phyloP scores from a whole-genome alignment of 2,888 invertebrate species.

The Melinaea menophilus region DNA sequence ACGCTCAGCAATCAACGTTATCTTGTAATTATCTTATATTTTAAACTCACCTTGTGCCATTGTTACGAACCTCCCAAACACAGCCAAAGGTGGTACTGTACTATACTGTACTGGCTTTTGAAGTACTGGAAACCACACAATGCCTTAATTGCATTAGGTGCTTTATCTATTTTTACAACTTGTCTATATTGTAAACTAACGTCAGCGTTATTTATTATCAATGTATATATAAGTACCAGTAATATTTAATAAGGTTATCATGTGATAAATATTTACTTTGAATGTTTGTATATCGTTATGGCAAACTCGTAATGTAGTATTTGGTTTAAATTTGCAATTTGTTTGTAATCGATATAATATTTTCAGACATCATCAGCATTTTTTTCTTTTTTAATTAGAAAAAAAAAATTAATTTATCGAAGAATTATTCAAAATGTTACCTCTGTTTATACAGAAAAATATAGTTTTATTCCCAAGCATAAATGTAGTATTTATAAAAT shows the following conservation, averaged over 20 bases:
- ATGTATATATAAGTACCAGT: neutral
- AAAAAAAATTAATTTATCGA: too few species aligned
- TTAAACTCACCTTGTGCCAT: conserved; percentile 41
- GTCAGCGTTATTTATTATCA: conserved; percentile 13
- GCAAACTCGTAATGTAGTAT: too few species aligned
- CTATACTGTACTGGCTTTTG: conserved; percentile 41
- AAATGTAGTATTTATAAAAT: too few species aligned
- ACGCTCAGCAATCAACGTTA: conserved; percentile 15
- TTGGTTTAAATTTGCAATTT: too few species aligned
- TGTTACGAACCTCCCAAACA: conserved; percentile 31
- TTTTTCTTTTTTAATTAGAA: too few species aligned
- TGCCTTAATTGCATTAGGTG: conserved; percentile 49
- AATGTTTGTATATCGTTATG: too few species aligned
- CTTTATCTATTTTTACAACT: conserved; percentile 43
- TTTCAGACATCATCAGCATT: too few species aligned
- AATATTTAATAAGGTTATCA: neutral
- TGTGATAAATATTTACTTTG: neutral
- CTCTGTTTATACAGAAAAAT: too few species aligned
- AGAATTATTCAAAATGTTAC: too few species aligned
- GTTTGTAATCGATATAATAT: too few species aligned
- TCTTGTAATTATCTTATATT: conserved; percentile 30
- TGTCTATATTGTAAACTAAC: conserved; percentile 18
- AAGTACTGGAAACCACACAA: conserved; percentile 42
- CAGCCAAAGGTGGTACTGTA: conserved; percentile 34
- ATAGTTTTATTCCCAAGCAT: too few species aligned